Evolutionary conservation across 23 tunicate species (phyloP).

Genomic region (Botrylloides violaceus): DNA sequence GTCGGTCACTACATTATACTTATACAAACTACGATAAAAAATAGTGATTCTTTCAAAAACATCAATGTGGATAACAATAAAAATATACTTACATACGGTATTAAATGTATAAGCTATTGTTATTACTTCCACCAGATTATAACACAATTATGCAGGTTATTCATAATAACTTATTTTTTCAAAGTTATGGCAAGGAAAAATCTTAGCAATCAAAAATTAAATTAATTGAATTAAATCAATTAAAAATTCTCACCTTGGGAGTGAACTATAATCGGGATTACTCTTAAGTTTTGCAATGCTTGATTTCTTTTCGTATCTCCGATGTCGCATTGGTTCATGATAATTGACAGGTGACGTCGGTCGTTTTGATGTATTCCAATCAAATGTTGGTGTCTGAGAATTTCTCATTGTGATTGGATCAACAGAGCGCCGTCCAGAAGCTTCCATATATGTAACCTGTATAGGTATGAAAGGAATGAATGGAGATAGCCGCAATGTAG

Average conservation of each 20-base stretch:
- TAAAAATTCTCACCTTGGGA: conserved; percentile 47
- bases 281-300: conserved; percentile 6
- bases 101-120: neutral
- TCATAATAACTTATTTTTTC: neutral
- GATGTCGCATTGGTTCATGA: conserved; percentile 9
- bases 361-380: conserved; percentile 14
- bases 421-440: conserved; percentile 43
- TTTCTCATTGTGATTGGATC: conserved; percentile 37
- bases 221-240: too few relatives aligned
- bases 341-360: conserved; percentile 14
- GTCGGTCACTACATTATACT: neutral
- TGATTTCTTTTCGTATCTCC: neutral
- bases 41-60: too few relatives aligned
- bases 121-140: too few relatives aligned
- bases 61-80: too few relatives aligned
- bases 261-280: conserved; percentile 39
- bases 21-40: neutral
- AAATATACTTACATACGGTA: too few relatives aligned
- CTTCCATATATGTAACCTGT: conserved; percentile 22
- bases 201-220: too few relatives aligned
- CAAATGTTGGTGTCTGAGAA: conserved; percentile 6
- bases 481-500: too few relatives aligned
- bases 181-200: too few relatives aligned
- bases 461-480: too few relatives aligned
- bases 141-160: neutral